Percentiles rank a stretch among this genome's conserved stretches.
Evolutionary conservation across 2,113 vertebrate genomes (phyloP).

Genomic region (Coregonus clupeaformis): DNA sequence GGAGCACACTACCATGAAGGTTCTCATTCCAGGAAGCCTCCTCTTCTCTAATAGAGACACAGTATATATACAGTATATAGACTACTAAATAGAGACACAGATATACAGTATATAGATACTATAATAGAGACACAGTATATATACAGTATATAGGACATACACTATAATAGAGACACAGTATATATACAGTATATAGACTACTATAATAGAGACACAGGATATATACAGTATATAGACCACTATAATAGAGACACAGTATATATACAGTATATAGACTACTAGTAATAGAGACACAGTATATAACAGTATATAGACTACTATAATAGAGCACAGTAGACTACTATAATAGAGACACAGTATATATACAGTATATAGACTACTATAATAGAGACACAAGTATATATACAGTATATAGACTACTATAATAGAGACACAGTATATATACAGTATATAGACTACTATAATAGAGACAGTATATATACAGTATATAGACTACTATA

Average conservation of each 20-base stretch:
- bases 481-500: conserved; percentile 82
- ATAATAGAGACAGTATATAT: conserved; percentile 87
- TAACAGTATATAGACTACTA: conserved; percentile 59
- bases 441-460: conserved; percentile 80
- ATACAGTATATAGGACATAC: too few relatives aligned
- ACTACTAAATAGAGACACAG: too few relatives aligned
- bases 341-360: conserved; percentile 68
- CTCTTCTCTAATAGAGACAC: too few relatives aligned
- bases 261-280: conserved; percentile 66
- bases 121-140: too few relatives aligned
- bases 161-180: too few relatives aligned
- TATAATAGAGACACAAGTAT: conserved; percentile 87
- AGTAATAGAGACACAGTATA: conserved; percentile 88
- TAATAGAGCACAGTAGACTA: conserved; percentile 87
- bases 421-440: conserved; percentile 81
- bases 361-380: conserved; percentile 41
- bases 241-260: conserved; percentile 72
- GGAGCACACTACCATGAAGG: background rate
- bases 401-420: conserved; percentile 64
- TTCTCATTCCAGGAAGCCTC: background rate
- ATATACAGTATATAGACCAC: too few relatives aligned
- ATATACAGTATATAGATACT: too few relatives aligned
- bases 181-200: too few relatives aligned
- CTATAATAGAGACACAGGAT: too few relatives aligned
- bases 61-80: too few relatives aligned